These are phyloP conservation scores for Orycteropus afer DNA, from an alignment of 2,113 vertebrate genomes.

Conservation along the genomic window DNA sequence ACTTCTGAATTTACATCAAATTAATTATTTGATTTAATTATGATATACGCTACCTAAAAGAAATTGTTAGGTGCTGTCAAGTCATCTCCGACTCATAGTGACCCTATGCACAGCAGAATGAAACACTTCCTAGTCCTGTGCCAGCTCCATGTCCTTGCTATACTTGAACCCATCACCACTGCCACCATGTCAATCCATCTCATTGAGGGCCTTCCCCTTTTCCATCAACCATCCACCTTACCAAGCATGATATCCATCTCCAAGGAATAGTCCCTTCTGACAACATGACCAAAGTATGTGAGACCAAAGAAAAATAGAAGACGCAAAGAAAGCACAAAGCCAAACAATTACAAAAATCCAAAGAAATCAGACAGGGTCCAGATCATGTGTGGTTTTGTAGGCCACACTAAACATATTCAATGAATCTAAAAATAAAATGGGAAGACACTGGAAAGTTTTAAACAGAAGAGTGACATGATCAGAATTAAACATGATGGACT, in stretches of 20 bases:
- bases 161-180: too few relatives aligned
- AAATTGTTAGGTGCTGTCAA: too few relatives aligned
- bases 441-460: neutral
- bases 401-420: neutral
- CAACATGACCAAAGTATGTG: too few relatives aligned
- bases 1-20: neutral
- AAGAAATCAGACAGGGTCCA: neutral
- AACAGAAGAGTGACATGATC: neutral
- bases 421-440: neutral
- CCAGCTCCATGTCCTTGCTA: too few relatives aligned
- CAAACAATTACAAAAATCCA: neutral
- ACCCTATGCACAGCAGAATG: too few relatives aligned
- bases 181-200: too few relatives aligned
- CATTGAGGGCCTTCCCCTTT: too few relatives aligned
- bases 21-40: conserved; percentile 1
- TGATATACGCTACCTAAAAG: neutral
- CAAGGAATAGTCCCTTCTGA: too few relatives aligned
- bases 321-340: neutral
- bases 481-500: neutral
- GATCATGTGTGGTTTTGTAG: neutral
- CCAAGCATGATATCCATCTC: too few relatives aligned
- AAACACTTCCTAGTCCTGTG: too few relatives aligned
- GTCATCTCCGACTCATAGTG: too few relatives aligned
- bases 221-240: too few relatives aligned
- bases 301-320: neutral